Evolutionary conservation across 2,797 vertebrate genomes (phyloP), one percentile per base, ranked within the genome.

Genomic region (Bovichtus variegatus): DNA sequence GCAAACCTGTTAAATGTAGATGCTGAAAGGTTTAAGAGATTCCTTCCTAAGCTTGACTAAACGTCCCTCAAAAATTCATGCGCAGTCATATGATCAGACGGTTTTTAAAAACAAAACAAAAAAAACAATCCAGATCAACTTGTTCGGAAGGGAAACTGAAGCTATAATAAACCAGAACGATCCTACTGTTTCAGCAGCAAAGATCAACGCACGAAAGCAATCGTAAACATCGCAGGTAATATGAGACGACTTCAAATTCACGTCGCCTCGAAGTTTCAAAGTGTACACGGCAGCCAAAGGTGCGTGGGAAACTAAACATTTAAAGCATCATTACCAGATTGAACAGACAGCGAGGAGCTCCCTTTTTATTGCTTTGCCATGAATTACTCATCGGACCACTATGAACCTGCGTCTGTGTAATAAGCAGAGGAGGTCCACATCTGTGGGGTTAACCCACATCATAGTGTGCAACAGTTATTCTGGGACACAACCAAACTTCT

Each of bases 371-470:
- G 40, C 55, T 64, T 51, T 16, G 64, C 62, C 57, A 12, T 59
- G 13, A 64, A 74, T 72, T 29, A 68, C 63, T 63, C 41, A 72
- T 41, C 31, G 47, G 19, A 57, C 25, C 53, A 25, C 34, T 51
- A 5, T 18, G 25, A 51, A 59, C 44, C 57, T 50, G 23, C 31
- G 19, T 55, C 29, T 71, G 41, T 68, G 71, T 61, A 60, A 46
- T 5, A 53, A 46, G 18, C 59, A 79, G 31, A 76, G 50, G 23
- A 54, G 78, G 64, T 73, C 51, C 67, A 72, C 72, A 68, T 73
- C 64, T 76, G 47, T 71, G 23, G 27, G 65, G 87, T 75, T 73
- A 70, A 66, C 58, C 50, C 65, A 34, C 57, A 64, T 51, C 34
- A 27, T 66, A 73, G 51, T 10, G 54, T 62, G 74, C 27, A 44